Base-by-base conservation (phyloP, 2,113 vertebrate species). In the Mus musculus region DNA sequence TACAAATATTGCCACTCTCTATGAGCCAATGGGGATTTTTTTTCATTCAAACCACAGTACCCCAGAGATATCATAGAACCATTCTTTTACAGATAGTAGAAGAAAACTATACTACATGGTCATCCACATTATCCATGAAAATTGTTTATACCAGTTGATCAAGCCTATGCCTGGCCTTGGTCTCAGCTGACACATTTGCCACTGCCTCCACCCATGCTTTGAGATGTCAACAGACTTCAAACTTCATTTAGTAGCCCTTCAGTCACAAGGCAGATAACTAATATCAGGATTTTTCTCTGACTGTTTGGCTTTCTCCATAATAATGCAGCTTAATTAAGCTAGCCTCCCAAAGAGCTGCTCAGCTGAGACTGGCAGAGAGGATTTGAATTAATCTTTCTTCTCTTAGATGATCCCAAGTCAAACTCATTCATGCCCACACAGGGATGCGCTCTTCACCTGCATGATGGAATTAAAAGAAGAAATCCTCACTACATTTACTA, bases 301-400 rank as follows among this genome's bases (percentile, higher is more conserved):
- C 76, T 82, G 42, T 39, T 88, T 92, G 56, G 33, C 20, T 95
- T 92, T 96, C 71, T 16, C 17, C 65, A 61, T 88, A 90, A 42
- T 65, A 36, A 88, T 88, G 54, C 42, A 71, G 3, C 87, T 84
- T 82, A 78, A 67, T 91, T 85, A 89, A 94, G 16, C 30, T 22
- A 75, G 49, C 22, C 3, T 30, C 22, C 80, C 12, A 3, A n/a
- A 63, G 52, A 92, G 52, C 20, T 87, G 24, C 42, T 90, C 89
- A 78, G 4, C 26, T 61, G n/a, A 90, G 86, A 69, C 52, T 49
- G 24, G n/a, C 56, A 7, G 30, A 7, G 30, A 63, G 24, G 42
- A 69, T n/a, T 86, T 54, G 59, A 93, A 91, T 63, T 30, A 54
- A 49, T 91, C 67, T 95, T 92, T 49, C 67, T 80, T n/a, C 24